Evolutionary conservation across 2,113 vertebrate species (phyloP), one percentile per base, ranked within the genome.

Genomic region (Melanotaenia duboulayi): DNA sequence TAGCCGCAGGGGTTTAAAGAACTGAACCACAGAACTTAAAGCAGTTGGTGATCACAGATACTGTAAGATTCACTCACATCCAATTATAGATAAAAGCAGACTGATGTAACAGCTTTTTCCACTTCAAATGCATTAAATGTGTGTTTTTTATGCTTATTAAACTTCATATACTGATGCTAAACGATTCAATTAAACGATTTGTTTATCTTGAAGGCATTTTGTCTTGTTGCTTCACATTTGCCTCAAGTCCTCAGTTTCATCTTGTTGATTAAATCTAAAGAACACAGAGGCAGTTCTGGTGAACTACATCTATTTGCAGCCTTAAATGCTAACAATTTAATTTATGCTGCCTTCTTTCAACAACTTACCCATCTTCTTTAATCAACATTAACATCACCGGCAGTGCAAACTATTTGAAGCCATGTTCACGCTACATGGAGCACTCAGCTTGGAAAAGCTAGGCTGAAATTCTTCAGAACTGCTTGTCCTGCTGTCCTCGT

Each of bases 21-120:
- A 59, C 7, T 37, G n/a, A 35, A 70, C 60, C 66, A 63, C 4
- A 28, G 42, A 54, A 71, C 52, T 59, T 42, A n/a, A 58, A 74
- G 61, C 62, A 73, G 71, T 28, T 55, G 65, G 32, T 69, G 74
- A 76, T 76, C 52, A 76, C 32, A 70, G 74, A 71, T 57, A 69
- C 11, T 40, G 40, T 42, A 56, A 32, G 49, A 61, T 67, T 61
- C 65, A 56, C 58, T 68, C 42, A 20, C 23, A 56, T 62, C 46
- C 40, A 69, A 46, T 56, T 40, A 64, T 13, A 50, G 60, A 71
- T 65, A 65, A 64, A 71, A 17, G 37, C 19, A 56, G 50, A 46
- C 50, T 20, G 37, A 60, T 67, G 60, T 54, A 24, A 22, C 17
- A 20, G 10, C 42, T 66, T 74, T 35, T 9, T 9, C 55, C n/a